Evolutionary conservation across 1,140 invertebrate genomes (phyloP).

Genomic region (Battus philenor): DNA sequence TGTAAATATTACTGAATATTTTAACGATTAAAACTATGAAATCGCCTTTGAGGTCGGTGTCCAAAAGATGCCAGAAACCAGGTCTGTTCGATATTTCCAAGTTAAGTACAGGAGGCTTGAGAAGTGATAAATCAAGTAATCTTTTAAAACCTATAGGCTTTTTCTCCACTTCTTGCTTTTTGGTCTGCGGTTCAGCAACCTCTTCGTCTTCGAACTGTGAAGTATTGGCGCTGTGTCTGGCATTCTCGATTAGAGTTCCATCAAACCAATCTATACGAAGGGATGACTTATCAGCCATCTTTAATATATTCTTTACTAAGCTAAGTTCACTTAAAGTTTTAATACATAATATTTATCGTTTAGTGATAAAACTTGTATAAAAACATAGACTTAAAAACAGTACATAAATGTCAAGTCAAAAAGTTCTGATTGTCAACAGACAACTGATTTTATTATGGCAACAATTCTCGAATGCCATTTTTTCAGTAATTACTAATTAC

Average conservation of each 20-base stretch:
- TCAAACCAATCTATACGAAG: constrained; percentile 68
- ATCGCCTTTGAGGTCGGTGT: constrained; percentile 50
- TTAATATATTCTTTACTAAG: too few species aligned
- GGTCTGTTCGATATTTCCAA: constrained; percentile 46
- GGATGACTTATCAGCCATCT: constrained; percentile 40
- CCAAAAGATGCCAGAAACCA: constrained; percentile 60
- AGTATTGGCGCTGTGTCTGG: constrained; percentile 22
- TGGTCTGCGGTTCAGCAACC: constrained; percentile 22
- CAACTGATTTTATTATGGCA: too few species aligned
- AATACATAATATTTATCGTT: too few species aligned
- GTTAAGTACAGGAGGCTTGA: constrained; percentile 36
- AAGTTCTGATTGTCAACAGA: too few species aligned
- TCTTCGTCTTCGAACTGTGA: constrained; percentile 44
- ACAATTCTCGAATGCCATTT: too few species aligned
- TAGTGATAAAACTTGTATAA: too few species aligned
- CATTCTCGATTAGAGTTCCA: constrained; percentile 53
- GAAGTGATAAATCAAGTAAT: constrained; percentile 37
- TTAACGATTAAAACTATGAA: constrained; percentile 61
- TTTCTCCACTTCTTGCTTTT: constrained; percentile 39
- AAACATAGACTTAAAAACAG: too few species aligned
- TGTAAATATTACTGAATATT: constrained; percentile 50
- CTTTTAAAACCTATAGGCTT: constrained; percentile 61
- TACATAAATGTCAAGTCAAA: too few species aligned
- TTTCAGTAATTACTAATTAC: too few species aligned
- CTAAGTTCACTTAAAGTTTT: too few species aligned